phyloP scores from a whole-genome alignment of 1,140 invertebrate genomes.

The Atta cephalotes region DNA sequence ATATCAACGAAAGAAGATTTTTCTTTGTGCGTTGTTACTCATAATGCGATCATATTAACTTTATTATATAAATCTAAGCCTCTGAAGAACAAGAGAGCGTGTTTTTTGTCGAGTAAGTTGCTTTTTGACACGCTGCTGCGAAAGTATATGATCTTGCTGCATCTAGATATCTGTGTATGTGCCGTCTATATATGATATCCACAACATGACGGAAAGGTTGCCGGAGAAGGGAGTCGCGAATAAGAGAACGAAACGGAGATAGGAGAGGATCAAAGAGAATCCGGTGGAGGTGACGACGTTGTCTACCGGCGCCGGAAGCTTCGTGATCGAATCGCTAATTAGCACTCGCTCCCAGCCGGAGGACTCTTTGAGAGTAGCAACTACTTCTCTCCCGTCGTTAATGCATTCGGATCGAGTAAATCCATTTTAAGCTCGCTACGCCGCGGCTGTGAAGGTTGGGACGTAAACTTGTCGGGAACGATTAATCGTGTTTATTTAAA shows the following conservation, averaged over 20 bases:
- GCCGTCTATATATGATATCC: conserved; percentile 1
- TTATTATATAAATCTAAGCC: background rate
- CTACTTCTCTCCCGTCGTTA: conserved; percentile 64
- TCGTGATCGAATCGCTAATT: conserved; percentile 75
- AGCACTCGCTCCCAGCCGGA: conserved; percentile 61
- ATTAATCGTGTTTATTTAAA: conserved; percentile 74
- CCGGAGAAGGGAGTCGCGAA: conserved; percentile 49
- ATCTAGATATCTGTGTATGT: conserved; percentile 40
- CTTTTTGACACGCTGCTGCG: conserved; percentile 30
- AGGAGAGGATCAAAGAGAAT: conserved; percentile 70
- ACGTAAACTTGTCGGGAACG: conserved; percentile 65
- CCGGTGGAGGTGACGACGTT: conserved; percentile 67
- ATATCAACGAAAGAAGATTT: background rate
- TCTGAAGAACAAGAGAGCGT: background rate
- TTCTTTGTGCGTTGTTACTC: background rate
- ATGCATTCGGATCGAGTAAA: conserved; percentile 76
- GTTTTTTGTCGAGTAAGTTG: conserved; percentile 21
- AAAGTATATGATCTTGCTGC: conserved; percentile 30
- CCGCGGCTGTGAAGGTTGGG: conserved; percentile 39
- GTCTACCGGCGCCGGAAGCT: conserved; percentile 69
- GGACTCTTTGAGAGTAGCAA: conserved; percentile 69
- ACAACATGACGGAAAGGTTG: conserved; percentile 40
- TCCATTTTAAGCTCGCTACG: conserved; percentile 71
- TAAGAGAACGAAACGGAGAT: conserved; percentile 70
- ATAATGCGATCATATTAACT: background rate